Evolutionary conservation across 2,797 vertebrate species (phyloP).

Genomic region (Phrynocephalus forsythii): DNA sequence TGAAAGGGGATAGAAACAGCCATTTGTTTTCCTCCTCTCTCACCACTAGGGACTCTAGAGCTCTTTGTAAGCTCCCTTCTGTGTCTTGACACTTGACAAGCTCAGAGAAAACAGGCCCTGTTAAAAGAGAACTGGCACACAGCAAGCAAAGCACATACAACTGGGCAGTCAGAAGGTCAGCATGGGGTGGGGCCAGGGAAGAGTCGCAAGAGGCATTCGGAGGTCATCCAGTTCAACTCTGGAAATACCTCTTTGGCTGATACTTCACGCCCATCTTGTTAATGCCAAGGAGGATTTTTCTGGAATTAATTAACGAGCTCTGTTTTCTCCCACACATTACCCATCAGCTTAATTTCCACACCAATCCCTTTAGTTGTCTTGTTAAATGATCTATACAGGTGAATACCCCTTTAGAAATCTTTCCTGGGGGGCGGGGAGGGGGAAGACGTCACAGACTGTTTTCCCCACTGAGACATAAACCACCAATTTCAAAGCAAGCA

Average conservation of each 20-base stretch:
- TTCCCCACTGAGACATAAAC: slow-evolving; percentile 47
- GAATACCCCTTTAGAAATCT: slow-evolving; percentile 55
- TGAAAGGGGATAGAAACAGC: background rate
- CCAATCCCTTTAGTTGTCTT: slow-evolving; percentile 24
- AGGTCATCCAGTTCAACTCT: background rate
- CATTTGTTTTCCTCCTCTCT: background rate
- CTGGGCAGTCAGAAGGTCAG: background rate
- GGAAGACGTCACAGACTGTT: slow-evolving; percentile 13
- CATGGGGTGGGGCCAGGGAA: background rate
- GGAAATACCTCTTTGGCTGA: no score
- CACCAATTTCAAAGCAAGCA: slow-evolving; percentile 41
- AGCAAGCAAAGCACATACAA: background rate
- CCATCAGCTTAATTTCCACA: background rate
- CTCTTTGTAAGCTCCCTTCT: slow-evolving; percentile 12
- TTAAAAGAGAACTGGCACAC: background rate
- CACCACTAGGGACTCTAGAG: slow-evolving; percentile 35
- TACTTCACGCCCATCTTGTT: no score
- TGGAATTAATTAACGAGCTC: background rate
- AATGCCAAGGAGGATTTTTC: background rate
- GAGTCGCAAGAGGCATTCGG: background rate
- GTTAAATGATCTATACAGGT: slow-evolving; percentile 46
- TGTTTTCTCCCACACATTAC: background rate
- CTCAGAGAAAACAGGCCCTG: background rate
- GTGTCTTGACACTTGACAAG: background rate
- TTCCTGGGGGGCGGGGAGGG: background rate